Conservation (phyloP, 2,113 vertebrate species). For the Mungos mungo region DNA sequence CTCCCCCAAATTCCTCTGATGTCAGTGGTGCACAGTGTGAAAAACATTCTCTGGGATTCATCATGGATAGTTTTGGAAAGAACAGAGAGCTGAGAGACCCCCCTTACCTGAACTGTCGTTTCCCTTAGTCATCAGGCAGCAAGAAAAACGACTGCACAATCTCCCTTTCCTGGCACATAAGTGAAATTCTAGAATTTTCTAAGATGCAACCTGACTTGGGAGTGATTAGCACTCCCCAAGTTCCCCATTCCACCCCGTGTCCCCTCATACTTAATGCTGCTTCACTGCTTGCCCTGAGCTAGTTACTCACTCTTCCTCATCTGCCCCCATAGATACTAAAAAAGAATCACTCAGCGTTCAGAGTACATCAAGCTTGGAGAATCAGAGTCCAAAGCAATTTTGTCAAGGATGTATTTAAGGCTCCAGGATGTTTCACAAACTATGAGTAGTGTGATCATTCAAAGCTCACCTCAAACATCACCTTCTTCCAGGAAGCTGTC, state of each 20-base stretch:
- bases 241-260: neutral
- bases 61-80: neutral
- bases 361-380: neutral
- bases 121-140: neutral
- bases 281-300: neutral
- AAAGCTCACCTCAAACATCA: neutral
- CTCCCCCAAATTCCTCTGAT: neutral
- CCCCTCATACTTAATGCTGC: neutral
- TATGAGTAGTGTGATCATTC: neutral
- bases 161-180: neutral
- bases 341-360: neutral
- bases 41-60: neutral
- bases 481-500: neutral
- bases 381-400: neutral
- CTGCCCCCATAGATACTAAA: neutral
- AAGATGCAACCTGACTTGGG: neutral
- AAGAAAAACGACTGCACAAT: neutral
- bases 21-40: neutral
- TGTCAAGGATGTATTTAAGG: neutral
- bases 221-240: neutral
- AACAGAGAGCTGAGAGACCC: neutral
- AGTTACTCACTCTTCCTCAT: neutral
- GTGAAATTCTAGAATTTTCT: neutral
- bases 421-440: neutral
- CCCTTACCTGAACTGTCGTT: neutral